Percentiles rank a stretch among this genome's conserved stretches.
These are phyloP conservation scores for Scaptomyza pallida DNA, from an alignment of 1,140 invertebrate species.

Conservation along the genomic window DNA sequence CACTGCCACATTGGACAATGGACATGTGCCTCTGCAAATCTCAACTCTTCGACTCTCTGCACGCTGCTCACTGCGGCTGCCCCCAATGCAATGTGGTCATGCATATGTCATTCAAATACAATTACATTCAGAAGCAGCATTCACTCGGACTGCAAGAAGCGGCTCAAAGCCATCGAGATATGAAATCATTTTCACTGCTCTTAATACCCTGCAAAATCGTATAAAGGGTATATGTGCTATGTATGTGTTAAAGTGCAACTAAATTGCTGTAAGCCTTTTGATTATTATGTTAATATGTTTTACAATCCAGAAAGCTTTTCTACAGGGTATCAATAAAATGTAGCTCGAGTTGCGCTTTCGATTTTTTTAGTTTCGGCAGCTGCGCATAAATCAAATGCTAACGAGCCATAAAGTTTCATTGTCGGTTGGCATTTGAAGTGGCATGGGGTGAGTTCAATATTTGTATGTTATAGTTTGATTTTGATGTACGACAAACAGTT, in stretches of 20 bases:
- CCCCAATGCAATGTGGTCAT: conserved; percentile 42
- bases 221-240: background rate
- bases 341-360: background rate
- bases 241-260: too few relatives aligned
- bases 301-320: too few relatives aligned
- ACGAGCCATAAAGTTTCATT: conserved; percentile 76
- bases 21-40: conserved; percentile 13
- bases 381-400: conserved; percentile 70
- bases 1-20: conserved; percentile 63
- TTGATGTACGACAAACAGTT: conserved; percentile 77
- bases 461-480: conserved; percentile 71
- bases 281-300: too few relatives aligned
- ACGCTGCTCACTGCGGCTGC: conserved; percentile 13
- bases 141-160: conserved; percentile 28
- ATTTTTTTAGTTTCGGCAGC: conserved; percentile 15
- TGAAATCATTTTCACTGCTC: conserved; percentile 36
- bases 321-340: too few relatives aligned
- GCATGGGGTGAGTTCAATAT: conserved; percentile 57
- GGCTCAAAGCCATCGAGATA: conserved; percentile 19
- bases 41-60: background rate
- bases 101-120: conserved; percentile 79
- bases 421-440: conserved; percentile 52
- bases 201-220: background rate
- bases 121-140: conserved; percentile 59
- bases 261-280: too few relatives aligned